Evolutionary conservation across 2,888 invertebrate species (phyloP), one percentile per base, ranked within the genome.

Genomic region (Calameuta filiformis): DNA sequence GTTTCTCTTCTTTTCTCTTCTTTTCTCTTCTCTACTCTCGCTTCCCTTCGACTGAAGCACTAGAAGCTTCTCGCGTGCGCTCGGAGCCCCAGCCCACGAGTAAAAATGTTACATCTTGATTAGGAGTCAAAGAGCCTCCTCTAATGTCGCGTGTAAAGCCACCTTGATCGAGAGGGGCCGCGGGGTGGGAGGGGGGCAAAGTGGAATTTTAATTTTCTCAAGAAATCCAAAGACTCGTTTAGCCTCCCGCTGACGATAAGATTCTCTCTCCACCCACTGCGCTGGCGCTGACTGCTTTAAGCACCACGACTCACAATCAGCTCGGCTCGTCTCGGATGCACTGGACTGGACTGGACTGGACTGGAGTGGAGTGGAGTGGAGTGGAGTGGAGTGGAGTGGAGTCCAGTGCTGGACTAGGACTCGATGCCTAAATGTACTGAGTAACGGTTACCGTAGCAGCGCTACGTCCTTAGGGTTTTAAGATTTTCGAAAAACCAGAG

Each of bases 61-160:
- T 69, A 34, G 23, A 69, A 37, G 33, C 35, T 37, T 15, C n/a
- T 33, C 56, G 75, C 35, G 76, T 69, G n/a, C 30, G 69, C 69
- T 30, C 15, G 12, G 1, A 15, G 78, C 34, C 75, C 31, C 74
- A 12, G 35, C 56, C 33, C 74, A 34, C 34, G 40, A 73, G 81
- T 79, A 74, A 84, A 85, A 87, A 83, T 81, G 80, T 87, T 83
- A 84, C 83, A 85, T 85, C 85, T 88, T 85, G 85, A 87, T 88
- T 82, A 77, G 80, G 76, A 77, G 76, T 78, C 73, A 71, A 77
- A 80, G 78, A 80, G 81, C 79, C 71, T 71, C 71, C 75, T 69
- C 78, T 76, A 78, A 78, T 78, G 78, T 78, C 78, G 75, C 75
- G 78, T 73, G 78, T 78, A 4, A 35, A 75, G 68, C 75, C 75